Conservation (phyloP, 2,888 invertebrate genomes). For the Choreutis nemorana region DNA sequence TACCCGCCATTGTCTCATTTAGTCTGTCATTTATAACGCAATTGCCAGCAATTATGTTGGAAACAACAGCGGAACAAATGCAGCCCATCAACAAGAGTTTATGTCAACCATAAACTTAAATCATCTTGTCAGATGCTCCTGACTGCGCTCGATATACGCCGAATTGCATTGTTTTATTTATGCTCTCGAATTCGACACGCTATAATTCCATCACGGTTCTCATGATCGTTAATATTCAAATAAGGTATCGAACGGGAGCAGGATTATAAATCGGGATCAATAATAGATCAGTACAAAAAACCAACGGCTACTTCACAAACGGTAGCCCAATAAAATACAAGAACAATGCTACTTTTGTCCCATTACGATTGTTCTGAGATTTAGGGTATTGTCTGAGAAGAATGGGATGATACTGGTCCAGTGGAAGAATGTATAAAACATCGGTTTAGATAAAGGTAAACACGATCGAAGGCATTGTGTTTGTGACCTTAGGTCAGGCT, state of each 20-base stretch:
- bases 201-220: constrained; percentile 21
- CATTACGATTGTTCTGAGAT: constrained; percentile 33
- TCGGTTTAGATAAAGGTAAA: constrained; percentile 35
- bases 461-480: constrained; percentile 40
- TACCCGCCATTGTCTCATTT: too few species aligned
- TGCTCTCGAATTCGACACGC: not conserved
- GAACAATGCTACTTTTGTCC: constrained; percentile 46
- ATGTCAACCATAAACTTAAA: constrained; percentile 33
- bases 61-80: not conserved
- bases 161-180: not conserved
- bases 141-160: constrained; percentile 2
- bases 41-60: too few species aligned
- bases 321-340: constrained; percentile 58
- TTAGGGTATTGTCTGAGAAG: constrained; percentile 25
- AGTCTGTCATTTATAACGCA: too few species aligned
- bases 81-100: constrained; percentile 14
- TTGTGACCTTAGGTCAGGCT: constrained; percentile 51
- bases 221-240: constrained; percentile 54
- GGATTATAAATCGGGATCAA: constrained; percentile 52
- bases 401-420: constrained; percentile 15
- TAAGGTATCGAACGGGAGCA: constrained; percentile 29
- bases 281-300: constrained; percentile 46
- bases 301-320: constrained; percentile 54
- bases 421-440: constrained; percentile 17
- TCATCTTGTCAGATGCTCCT: constrained; percentile 11